Base-by-base conservation (phyloP, 2,797 vertebrate species). In the Cephalopachus bancanus region DNA sequence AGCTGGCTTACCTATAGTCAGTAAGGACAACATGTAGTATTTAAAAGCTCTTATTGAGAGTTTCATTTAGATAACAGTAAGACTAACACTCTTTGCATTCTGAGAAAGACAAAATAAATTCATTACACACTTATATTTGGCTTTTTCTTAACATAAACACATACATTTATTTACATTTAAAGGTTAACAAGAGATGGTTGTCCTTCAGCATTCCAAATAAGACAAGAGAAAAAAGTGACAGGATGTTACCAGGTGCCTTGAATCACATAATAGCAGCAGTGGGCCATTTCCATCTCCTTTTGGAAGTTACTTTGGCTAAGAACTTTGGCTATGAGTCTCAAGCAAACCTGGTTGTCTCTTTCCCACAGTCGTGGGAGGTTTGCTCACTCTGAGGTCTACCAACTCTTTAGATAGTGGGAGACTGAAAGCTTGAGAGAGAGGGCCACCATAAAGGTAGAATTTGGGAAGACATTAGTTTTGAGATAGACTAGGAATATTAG, bases 31-130 rank as follows among this genome's bases (percentile, higher is more conserved):
- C 72, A 10, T 17, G 12, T 16, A 75, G 30, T 60, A 67, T 26
- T 74, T 53, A 60, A 81, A 60, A 93, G 10, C 49, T 57, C 51
- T 67, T 80, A 51, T 8, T 80, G 57, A 72, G 51, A 59, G 74
- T 79, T 90, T 90, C 72, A 57, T 76, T 60, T 76, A 83, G 94
- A 44, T 79, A 85, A 86, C n/a, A 75, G 37, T 92, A 59, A 74
- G 53, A 44, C 64, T 74, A 59, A 80, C 30, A 10, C 57, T 79
- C 57, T 93, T 72, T 65, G 37, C 26, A 85, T 85, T 85, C 79
- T 74, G 81, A 80, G 51, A 80, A 60, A 59, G 57, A 93, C 57
- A 80, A 83, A 75, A 83, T 24, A 95, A 65, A 74, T 80, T 67
- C 33, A 59, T 86, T 96, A 53, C 89, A 93, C 75, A 91, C n/a